Percentiles rank a stretch among this genome's conserved stretches.
Conservation (phyloP, 2,888 invertebrate species). For the Drosophila niveifrons region DNA sequence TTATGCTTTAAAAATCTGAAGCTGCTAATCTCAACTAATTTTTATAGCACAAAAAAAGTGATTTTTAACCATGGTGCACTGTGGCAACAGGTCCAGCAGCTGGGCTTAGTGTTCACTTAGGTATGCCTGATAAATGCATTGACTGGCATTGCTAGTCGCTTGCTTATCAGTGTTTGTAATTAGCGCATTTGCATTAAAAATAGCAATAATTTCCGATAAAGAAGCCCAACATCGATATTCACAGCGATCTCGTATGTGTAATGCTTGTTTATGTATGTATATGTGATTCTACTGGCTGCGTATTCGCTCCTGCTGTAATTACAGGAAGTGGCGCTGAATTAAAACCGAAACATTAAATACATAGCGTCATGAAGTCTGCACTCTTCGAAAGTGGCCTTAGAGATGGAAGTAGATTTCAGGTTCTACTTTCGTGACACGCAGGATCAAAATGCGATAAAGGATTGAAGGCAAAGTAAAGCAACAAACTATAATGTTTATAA, state of each 20-base stretch:
- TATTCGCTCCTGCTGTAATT: conserved; percentile 55
- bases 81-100: conserved; percentile 24
- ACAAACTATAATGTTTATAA: too few relatives aligned
- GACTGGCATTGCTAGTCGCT: conserved; percentile 42
- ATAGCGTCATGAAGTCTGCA: conserved; percentile 58
- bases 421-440: conserved; percentile 17
- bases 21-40: background rate
- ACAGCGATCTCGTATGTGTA: background rate
- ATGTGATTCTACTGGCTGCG: conserved; percentile 1
- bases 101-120: conserved; percentile 32
- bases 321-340: conserved; percentile 74
- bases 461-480: background rate
- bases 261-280: background rate
- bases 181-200: conserved; percentile 82
- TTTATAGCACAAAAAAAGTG: background rate
- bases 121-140: conserved; percentile 73
- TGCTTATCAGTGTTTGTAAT: conserved; percentile 80
- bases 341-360: conserved; percentile 74
- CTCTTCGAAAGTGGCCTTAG: conserved; percentile 31
- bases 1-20: too few relatives aligned
- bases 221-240: conserved; percentile 62
- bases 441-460: background rate
- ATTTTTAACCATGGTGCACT: background rate
- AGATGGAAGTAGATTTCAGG: conserved; percentile 5
- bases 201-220: conserved; percentile 80